Percentiles rank a stretch among this genome's conserved stretches.
Evolutionary conservation across 2,797 vertebrate species (phyloP).

Genomic region (Hozukius guyotensis): DNA sequence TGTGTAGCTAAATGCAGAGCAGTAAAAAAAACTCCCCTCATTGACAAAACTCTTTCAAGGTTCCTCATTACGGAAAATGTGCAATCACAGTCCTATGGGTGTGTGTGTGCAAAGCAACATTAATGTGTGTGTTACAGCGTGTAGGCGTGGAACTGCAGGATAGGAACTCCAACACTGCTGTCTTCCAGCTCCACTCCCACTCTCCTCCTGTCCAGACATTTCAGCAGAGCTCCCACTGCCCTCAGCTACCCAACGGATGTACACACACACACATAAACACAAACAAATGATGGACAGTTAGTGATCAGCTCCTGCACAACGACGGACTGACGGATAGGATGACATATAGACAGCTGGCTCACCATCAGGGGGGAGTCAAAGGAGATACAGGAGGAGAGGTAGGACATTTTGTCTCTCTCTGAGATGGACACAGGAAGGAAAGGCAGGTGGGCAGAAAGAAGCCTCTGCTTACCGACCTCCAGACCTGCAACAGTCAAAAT

Average conservation of each 20-base stretch:
- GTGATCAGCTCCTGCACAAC: slow-evolving; percentile 12
- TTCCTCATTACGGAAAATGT: slow-evolving; percentile 41
- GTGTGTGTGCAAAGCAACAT: slow-evolving; percentile 13
- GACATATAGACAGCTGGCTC: slow-evolving; percentile 56
- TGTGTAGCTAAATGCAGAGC: slow-evolving; percentile 16
- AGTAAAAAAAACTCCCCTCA: slow-evolving; percentile 5
- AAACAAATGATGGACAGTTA: slow-evolving; percentile 28
- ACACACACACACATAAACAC: slow-evolving; percentile 17
- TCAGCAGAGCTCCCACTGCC: slow-evolving; percentile 91
- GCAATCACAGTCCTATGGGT: slow-evolving; percentile 23
- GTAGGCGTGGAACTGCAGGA: slow-evolving; percentile 92
- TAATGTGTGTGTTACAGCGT: slow-evolving; percentile 81
- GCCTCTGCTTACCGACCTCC: slow-evolving; percentile 92
- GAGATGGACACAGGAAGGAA: slow-evolving; percentile 89
- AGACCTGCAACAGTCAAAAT: slow-evolving; percentile 78
- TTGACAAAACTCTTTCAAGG: slow-evolving; percentile 29
- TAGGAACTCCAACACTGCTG: slow-evolving; percentile 86
- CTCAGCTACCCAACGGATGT: slow-evolving; percentile 80
- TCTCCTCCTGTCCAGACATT: slow-evolving; percentile 94
- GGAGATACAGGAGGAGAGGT: slow-evolving; percentile 92
- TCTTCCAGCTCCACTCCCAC: slow-evolving; percentile 95
- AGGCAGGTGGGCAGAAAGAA: slow-evolving; percentile 90
- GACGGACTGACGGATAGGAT: slow-evolving; percentile 21
- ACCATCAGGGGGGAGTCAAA: slow-evolving; percentile 92
- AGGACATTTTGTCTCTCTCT: slow-evolving; percentile 89